Base-by-base conservation (phyloP, 2,888 invertebrate genomes). In the Eupithecia subumbrata region DNA sequence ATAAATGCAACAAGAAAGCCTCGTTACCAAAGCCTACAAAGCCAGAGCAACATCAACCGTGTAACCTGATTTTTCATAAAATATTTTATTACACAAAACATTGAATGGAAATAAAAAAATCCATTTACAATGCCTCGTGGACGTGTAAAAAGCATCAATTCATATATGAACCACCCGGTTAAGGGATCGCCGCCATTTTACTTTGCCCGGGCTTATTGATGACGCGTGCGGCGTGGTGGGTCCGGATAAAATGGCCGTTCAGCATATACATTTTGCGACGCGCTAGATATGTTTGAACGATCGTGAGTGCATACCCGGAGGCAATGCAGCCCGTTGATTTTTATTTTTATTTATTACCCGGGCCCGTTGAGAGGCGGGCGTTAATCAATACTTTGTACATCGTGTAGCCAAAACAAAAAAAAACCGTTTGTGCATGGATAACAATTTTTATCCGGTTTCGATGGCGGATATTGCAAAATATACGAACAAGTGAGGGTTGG, bases 361-460 rank as follows among this genome's bases (percentile, higher is more conserved):
- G 81, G 78, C 84, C 67, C 85, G 89, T 82, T 86, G 87, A 87
- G 87, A 87, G 89, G 83, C 79, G 84, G 82, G 82, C 87, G 85
- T 88, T 91, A 89, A 91, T 91, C 91, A 91, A 91, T 91, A 91
- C 87, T 86, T 87, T 86, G 84, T 84, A 83, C 84, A 84, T 80
- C 81, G 84, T 83, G 81, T 82, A 84, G 81, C 81, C 78, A 83
- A 86, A 87, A 84, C 81, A 84, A 84, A 85, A 85, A 80, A 80
- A 82, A 81, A 84, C 82, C 83, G 84, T 83, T 83, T 84, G 81
- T 83, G 82, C 79, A 75, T 79, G 84, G 85, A 87, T 87, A 85
- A 85, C 82, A 85, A 82, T 82, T 87, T 86, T 86, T 84, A 85
- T 84, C 83, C 84, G 84, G 83, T 79, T 79, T 80, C 73, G 80